These are phyloP conservation scores for Gymnothorax javanicus DNA, from an alignment of 2,797 vertebrate species.

Conservation along the genomic window DNA sequence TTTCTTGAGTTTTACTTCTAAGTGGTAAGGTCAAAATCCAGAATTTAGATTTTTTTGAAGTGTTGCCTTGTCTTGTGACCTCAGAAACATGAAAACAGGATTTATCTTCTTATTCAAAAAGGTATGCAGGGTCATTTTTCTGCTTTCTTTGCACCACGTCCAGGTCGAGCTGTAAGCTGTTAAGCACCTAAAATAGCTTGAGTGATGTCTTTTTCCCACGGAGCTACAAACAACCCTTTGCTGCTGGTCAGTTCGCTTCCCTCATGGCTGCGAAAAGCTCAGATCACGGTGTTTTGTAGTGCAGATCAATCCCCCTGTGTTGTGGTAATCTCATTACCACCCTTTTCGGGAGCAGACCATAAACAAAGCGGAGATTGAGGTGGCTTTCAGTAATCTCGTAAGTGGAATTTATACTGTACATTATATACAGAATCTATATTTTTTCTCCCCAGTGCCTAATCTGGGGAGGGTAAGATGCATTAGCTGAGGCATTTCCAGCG, in stretches of 20 bases:
- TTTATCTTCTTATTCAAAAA: neutral
- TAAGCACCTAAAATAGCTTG: neutral
- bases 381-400: neutral
- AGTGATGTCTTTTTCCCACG: constrained; percentile 15
- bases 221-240: neutral
- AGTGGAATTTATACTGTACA: neutral
- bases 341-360: neutral
- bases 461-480: neutral
- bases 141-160: neutral
- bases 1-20: neutral
- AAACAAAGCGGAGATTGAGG: constrained; percentile 8
- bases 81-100: neutral
- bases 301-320: neutral
- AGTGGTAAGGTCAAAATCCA: neutral
- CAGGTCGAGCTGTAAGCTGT: neutral
- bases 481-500: neutral
- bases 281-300: neutral
- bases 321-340: constrained; percentile 9
- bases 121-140: neutral
- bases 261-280: neutral
- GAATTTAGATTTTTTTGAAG: neutral
- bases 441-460: neutral
- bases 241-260: neutral
- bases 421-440: no score
- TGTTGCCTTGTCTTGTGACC: neutral